Percentiles rank a stretch among this genome's conserved stretches.
Evolutionary conservation across 2,797 vertebrate genomes (phyloP).

Genomic region (Vultur gryphus): DNA sequence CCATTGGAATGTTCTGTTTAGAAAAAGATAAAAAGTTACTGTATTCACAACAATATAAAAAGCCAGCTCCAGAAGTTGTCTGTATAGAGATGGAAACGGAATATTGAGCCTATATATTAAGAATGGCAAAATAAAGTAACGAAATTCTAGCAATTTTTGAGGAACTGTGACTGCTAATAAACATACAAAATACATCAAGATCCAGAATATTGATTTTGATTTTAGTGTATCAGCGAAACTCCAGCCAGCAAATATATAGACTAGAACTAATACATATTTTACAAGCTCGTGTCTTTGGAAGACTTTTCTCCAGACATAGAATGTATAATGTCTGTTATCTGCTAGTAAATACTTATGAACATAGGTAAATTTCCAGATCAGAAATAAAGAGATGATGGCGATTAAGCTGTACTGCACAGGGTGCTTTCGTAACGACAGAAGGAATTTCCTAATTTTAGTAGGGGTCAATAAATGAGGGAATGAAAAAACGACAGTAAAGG

Average conservation of each 20-base stretch:
- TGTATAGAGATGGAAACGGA: constrained; percentile 80
- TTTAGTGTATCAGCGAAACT: constrained; percentile 85
- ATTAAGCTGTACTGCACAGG: constrained; percentile 77
- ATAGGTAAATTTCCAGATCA: constrained; percentile 92
- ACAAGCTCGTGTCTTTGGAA: constrained; percentile 84
- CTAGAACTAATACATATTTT: constrained; percentile 84
- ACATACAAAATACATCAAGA: constrained; percentile 82
- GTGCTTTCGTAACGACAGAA: constrained; percentile 76
- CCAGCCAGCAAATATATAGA: constrained; percentile 90
- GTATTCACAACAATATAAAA: constrained; percentile 84
- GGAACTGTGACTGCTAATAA: constrained; percentile 83
- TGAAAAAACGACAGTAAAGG: constrained; percentile 87
- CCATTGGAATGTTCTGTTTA: constrained; percentile 90
- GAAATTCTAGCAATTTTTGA: constrained; percentile 93
- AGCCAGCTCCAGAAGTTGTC: constrained; percentile 81
- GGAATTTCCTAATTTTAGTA: constrained; percentile 78
- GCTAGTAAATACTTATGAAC: constrained; percentile 92
- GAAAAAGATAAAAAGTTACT: constrained; percentile 86
- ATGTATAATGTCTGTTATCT: constrained; percentile 94
- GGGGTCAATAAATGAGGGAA: constrained; percentile 80
- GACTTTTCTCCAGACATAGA: constrained; percentile 92
- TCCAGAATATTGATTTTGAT: constrained; percentile 89
- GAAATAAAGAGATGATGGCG: constrained; percentile 67
- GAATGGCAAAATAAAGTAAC: constrained; percentile 95
- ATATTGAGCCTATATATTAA: constrained; percentile 91